Evolutionary conservation across 92 coral and sea anemone genomes (phyloP).

Genomic region (Paragorgia papillata): DNA sequence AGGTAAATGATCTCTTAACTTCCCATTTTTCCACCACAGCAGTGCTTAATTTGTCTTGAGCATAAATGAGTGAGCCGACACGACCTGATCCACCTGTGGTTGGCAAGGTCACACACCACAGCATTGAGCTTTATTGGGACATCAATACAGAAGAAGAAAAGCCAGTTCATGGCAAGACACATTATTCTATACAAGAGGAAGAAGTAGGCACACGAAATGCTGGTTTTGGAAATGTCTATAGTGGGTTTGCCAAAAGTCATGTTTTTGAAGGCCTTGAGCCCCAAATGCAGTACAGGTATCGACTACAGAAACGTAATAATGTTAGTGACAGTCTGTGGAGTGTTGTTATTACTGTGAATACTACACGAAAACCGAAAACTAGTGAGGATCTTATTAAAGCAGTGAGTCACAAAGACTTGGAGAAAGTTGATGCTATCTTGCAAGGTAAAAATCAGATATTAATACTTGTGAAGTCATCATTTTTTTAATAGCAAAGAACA

Average conservation of each 20-base stretch:
- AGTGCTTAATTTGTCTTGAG: not conserved
- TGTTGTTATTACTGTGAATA: slow-evolving; percentile 79
- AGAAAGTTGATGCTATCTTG: slow-evolving; percentile 69
- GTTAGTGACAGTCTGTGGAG: slow-evolving; percentile 95
- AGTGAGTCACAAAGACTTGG: slow-evolving; percentile 82
- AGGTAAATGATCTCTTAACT: too few species aligned
- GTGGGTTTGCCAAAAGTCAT: slow-evolving; percentile 80
- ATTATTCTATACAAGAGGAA: slow-evolving; percentile 88
- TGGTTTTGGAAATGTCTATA: slow-evolving; percentile 97
- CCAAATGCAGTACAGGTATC: slow-evolving; percentile 78
- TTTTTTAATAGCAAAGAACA: too few species aligned
- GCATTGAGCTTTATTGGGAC: slow-evolving; percentile 92
- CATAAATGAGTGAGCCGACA: slow-evolving; percentile 78
- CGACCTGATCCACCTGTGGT: slow-evolving; percentile 97
- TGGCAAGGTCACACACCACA: slow-evolving; percentile 95
- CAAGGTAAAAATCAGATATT: slow-evolving; percentile 75
- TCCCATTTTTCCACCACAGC: too few species aligned
- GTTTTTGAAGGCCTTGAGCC: slow-evolving; percentile 91
- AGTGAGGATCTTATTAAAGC: slow-evolving; percentile 96
- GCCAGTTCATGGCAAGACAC: slow-evolving; percentile 53
- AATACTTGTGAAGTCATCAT: too few species aligned
- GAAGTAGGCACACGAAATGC: slow-evolving; percentile 75
- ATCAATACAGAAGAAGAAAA: slow-evolving; percentile 62
- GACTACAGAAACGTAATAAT: slow-evolving; percentile 78
- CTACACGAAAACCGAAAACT: slow-evolving; percentile 89